Percentiles rank a stretch among this genome's conserved stretches.
Evolutionary conservation across 2,113 vertebrate species (phyloP).

Genomic region (Lycaon pictus): DNA sequence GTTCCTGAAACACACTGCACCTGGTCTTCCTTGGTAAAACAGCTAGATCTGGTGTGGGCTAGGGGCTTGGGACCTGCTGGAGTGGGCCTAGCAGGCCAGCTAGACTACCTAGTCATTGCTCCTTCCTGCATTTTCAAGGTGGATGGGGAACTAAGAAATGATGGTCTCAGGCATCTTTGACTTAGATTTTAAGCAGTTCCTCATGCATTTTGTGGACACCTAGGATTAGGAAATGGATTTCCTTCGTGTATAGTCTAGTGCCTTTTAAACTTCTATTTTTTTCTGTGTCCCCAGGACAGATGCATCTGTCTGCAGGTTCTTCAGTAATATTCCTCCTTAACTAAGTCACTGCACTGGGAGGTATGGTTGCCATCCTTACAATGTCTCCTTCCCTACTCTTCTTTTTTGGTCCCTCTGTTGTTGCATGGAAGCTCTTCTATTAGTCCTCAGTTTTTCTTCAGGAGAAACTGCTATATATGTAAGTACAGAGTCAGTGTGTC

Average conservation of each 20-base stretch:
- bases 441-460: not conserved
- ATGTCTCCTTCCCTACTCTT: not conserved
- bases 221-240: not conserved
- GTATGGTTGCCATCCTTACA: not conserved
- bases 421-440: not conserved
- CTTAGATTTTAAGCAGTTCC: not conserved
- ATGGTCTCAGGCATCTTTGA: not conserved
- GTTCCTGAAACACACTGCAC: not conserved
- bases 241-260: not conserved
- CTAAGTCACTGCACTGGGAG: not conserved
- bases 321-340: not conserved
- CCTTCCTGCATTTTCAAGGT: not conserved
- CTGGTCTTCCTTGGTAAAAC: not conserved
- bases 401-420: not conserved
- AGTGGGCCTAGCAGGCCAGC: not conserved
- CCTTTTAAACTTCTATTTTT: not conserved
- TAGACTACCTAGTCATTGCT: not conserved
- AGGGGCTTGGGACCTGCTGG: not conserved
- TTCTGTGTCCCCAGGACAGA: not conserved
- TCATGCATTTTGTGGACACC: not conserved
- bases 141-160: not conserved
- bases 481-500: not conserved
- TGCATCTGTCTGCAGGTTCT: not conserved
- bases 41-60: not conserved
- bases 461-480: not conserved